Base-by-base conservation (phyloP, 2,888 invertebrate genomes). In the Eulithis testata region DNA sequence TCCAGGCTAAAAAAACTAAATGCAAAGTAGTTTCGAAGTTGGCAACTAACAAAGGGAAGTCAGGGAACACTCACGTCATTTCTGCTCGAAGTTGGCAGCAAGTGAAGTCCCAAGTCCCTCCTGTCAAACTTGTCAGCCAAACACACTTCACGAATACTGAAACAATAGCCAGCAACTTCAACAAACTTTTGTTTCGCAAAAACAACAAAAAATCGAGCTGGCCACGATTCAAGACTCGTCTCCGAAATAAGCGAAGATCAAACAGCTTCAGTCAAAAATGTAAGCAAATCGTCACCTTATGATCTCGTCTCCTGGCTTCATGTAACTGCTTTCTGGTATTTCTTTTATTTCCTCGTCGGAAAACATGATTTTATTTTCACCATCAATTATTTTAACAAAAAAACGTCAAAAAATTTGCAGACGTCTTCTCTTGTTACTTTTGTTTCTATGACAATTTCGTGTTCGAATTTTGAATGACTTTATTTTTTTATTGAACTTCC, bases 311-410 rank as follows among this genome's bases (percentile, higher is more conserved):
- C 88, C 89, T 64, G 88, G 87, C 72, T 85, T 84, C 85, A 87
- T 87, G 77, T 88, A 87, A 78, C 83, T 83, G 80, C 83, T 85
- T 78, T 87, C 90, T 70, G 84, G 81, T 72, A 84, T 83, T 82
- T 85, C 86, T 91, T 91, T 93, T 86, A 90, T 91, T 87, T 92
- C 91, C 68, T 91, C 91, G 77, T 91, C 90, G 73, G 90, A 89
- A 85, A 93, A 91, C 93, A 93, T 93, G 84, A 85, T 91, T 67
- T 90, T 88, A 86, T 88, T 89, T 86, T 81, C 87, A 76, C 79
- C 83, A 87, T 91, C 89, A 91, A 91, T 88, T 91, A 87, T 90
- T 91, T 90, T 83, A 69, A 83, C 79, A 88, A 88, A 90, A 90
- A 89, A 85, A 82, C 84, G 86, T 86, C 86, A 86, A 84, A 83